These are phyloP conservation scores for Halichoerus grypus DNA, from an alignment of 2,113 vertebrate species.

Conservation along the genomic window DNA sequence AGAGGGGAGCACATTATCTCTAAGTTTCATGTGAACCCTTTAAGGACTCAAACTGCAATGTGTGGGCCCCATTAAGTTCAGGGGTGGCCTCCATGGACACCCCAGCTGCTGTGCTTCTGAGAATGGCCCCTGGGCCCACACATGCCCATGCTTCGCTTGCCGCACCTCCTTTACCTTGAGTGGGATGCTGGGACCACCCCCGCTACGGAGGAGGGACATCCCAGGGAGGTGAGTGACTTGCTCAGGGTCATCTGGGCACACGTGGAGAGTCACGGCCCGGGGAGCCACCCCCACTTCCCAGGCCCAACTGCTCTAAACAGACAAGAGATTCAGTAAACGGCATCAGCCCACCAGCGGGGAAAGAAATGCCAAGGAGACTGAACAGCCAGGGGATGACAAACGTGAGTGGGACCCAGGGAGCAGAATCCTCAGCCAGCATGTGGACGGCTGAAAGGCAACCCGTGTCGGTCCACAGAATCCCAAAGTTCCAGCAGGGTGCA, in stretches of 20 bases:
- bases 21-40: fast-evolving
- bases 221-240: too few species aligned
- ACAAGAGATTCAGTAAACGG: background rate
- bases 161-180: too few species aligned
- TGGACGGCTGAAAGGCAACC: background rate
- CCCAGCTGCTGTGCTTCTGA: too few species aligned
- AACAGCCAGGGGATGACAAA: background rate
- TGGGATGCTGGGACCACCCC: too few species aligned
- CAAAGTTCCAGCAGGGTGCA: background rate
- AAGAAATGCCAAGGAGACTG: background rate
- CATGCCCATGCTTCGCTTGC: too few species aligned
- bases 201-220: too few species aligned
- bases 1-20: background rate
- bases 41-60: background rate
- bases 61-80: too few species aligned
- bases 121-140: too few species aligned
- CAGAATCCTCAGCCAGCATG: background rate
- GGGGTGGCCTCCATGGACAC: too few species aligned
- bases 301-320: background rate
- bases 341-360: background rate
- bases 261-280: too few species aligned
- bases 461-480: background rate
- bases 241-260: too few species aligned
- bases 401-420: background rate
- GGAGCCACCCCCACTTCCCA: too few species aligned